Base-by-base conservation (phyloP, 2,797 vertebrate species). In the Heterohyrax brucei region DNA sequence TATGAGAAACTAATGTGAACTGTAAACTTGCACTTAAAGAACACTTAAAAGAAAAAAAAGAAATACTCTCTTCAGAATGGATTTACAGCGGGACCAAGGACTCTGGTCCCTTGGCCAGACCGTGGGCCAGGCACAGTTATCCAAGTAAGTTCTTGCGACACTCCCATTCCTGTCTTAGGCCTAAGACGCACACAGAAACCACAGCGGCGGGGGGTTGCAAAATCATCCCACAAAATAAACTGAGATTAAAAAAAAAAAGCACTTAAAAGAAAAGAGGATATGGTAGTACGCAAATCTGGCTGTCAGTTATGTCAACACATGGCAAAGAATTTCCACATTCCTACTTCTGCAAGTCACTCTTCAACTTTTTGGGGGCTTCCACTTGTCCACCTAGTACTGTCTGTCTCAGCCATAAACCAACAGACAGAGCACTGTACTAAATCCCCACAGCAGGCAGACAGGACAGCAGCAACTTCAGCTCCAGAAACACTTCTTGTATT, bases 201-300 rank as follows among this genome's bases (percentile, higher is more conserved):
- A 94, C 39, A 91, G 70, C 7, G 70, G 39, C 39, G 24, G 14
- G 53, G 44, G 76, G 75, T 13, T 80, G 30, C 48, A 82, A 82
- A 94, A 76, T 77, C 28, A 96, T 10, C 48, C 64, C 48, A 92
- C 46, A 62, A 91, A 62, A 77, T 53, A 61, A 89, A 85, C 6
- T 33, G 64, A 28, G 78, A 72, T 50, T 81, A 72, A 94, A 79
- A 83, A 7, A 92, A 81, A 75, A 53, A 89, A 70, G 70, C 13
- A 76, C 4, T 91, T 48, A 39, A 75, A 68, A 59, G 56, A 64
- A 89, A 84, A 94, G 50, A 91, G 56, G 78, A 78, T 78, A 88
- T 3, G 3, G 30, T 18, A 64, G 66, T 22, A 59, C 87, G 39
- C 87, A 86, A 89, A 76, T 14, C 62, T 70, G 72, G 44, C 22